Conservation (phyloP, 2,113 vertebrate species). For the Sylvilagus bachmani region DNA sequence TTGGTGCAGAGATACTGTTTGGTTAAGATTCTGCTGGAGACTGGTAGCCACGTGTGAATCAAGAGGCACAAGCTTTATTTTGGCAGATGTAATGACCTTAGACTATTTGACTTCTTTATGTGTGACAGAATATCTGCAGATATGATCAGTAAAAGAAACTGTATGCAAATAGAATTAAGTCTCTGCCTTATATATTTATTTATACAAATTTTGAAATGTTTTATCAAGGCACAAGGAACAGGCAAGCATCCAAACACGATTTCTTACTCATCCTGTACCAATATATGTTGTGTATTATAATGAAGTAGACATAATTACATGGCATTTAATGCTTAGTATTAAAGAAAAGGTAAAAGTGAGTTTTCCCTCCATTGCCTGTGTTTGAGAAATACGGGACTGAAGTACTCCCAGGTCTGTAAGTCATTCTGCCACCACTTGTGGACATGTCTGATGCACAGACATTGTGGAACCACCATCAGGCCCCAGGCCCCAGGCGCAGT, state of each 20-base stretch:
- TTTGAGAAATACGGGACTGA: conserved; percentile 40
- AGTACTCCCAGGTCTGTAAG: not conserved
- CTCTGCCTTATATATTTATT: conserved; percentile 64
- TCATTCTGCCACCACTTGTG: not conserved
- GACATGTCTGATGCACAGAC: not conserved
- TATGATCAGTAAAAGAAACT: conserved; percentile 66
- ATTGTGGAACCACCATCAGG: not conserved
- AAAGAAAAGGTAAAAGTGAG: conserved; percentile 3
- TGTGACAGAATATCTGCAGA: conserved; percentile 72
- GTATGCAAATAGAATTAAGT: conserved; percentile 59
- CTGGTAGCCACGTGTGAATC: conserved; percentile 51
- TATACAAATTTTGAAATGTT: conserved; percentile 68
- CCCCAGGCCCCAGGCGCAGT: too few relatives aligned
- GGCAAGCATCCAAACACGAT: conserved; percentile 32
- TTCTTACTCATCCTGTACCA: conserved; percentile 28
- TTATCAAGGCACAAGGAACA: conserved; percentile 67
- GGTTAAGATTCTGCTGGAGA: conserved; percentile 9
- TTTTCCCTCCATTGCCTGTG: not conserved
- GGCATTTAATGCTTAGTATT: conserved; percentile 16
- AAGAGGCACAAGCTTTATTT: conserved; percentile 70
- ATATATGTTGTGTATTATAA: conserved; percentile 1
- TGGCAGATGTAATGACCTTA: conserved; percentile 69
- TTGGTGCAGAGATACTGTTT: conserved; percentile 30
- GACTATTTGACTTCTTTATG: conserved; percentile 39
- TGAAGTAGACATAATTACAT: conserved; percentile 30